These are phyloP conservation scores for Ceyx cyanopectus DNA, from an alignment of 2,113 vertebrate genomes.

Conservation along the genomic window DNA sequence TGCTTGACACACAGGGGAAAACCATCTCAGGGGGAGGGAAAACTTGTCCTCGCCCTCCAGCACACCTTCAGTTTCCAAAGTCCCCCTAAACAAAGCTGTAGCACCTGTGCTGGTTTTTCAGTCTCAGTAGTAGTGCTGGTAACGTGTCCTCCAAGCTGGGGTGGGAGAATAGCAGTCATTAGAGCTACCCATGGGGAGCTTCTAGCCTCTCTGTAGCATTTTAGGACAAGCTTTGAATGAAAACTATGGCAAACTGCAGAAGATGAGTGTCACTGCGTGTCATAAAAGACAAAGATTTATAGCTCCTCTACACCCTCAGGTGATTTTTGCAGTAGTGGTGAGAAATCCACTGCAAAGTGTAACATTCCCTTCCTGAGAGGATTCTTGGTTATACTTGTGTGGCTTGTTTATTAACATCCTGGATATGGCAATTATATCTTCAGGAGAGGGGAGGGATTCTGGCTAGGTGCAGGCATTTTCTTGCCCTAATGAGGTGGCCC, in stretches of 20 bases:
- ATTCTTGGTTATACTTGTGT: not conserved
- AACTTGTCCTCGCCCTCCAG: not conserved
- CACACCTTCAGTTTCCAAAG: not conserved
- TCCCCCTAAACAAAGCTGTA: not conserved
- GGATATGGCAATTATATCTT: not conserved
- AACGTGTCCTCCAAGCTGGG: not conserved
- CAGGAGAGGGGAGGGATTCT: not conserved
- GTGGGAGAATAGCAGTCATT: not conserved
- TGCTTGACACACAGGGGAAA: not conserved
- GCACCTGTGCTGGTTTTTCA: not conserved
- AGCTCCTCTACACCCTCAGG: not conserved
- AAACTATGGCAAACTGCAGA: not conserved
- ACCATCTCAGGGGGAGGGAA: not conserved
- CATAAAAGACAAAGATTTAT: conserved; percentile 20
- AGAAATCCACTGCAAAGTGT: conserved; percentile 1
- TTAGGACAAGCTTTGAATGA: not conserved
- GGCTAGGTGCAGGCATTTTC: not conserved
- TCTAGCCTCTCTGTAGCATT: not conserved
- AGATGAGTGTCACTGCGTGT: not conserved
- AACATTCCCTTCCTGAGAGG: not conserved
- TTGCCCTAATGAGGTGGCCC: not conserved
- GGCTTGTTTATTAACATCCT: not conserved
- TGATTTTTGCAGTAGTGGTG: conserved; percentile 34
- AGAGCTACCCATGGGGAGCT: not conserved
- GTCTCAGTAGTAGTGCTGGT: not conserved